Evolutionary conservation across 2,113 vertebrate genomes (phyloP), one percentile per base, ranked within the genome.

Genomic region (Gymnobelideus leadbeateri): DNA sequence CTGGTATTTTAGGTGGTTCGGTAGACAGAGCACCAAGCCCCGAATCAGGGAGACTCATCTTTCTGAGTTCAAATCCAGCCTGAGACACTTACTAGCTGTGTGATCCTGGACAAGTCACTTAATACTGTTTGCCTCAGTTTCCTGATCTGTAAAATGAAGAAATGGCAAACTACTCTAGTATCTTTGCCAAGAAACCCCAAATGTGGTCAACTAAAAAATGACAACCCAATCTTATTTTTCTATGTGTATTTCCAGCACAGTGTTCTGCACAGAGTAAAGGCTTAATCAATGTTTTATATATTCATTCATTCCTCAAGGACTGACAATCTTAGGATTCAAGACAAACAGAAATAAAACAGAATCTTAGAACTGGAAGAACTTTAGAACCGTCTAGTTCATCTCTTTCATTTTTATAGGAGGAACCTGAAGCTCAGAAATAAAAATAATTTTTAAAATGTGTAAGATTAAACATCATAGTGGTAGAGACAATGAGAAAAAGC

Each of bases 261-360:
- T 68, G 28, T 68, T 68, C 14, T 68, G 31, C 31, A 68, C 28
- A 68, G 16, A 68, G 28, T 68, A 68, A 68, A 16, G 57, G 25
- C 12, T 68, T 49, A 94, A n/a, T 94, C 55, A 89, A 8, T 89
- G 51, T 43, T 68, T 77, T n/a, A n/a, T 77, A 7, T 10, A 61
- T 61, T 68, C 57, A 68, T 31, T 37, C 37, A n/a, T 77, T 77
- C 68, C 21, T 26, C 12, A 10, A 43, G 49, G 37, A 16, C 14
- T 94, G 57, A 89, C 11, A 89, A 26, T 94, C 51, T 95, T 43
- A 52, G 91, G 12, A 49, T 92, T 94, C 89, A 94, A 61, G 91
- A 61, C 52, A 95, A 77, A 91, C 9, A 91, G 84, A 25, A 54
- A 77, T 77, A 37, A 77, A 77, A 77, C 16, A 77, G 68, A 77